Percentiles rank a stretch among this genome's conserved stretches.
These are phyloP conservation scores for Dasysyrphus tricinctus DNA, from an alignment of 2,888 invertebrate genomes.

Conservation along the genomic window DNA sequence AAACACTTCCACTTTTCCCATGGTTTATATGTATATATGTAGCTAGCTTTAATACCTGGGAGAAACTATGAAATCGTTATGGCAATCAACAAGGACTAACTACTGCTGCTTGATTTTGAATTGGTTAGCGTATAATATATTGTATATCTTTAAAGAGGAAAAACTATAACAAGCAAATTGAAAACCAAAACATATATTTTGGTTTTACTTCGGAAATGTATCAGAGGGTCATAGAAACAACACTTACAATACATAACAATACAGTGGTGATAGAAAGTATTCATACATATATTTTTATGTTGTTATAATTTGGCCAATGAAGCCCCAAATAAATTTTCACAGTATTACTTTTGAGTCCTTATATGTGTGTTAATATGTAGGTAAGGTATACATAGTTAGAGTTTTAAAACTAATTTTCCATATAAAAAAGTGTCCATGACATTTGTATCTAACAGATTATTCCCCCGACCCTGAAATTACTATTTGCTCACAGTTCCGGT, in stretches of 20 bases:
- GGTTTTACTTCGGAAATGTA: constrained; percentile 30
- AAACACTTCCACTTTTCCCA: constrained; percentile 28
- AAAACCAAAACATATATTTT: constrained; percentile 23
- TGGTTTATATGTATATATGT: not conserved
- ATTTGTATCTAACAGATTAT: no score
- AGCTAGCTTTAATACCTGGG: constrained; percentile 14
- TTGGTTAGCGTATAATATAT: no score
- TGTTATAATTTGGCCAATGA: no score
- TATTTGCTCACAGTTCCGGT: no score
- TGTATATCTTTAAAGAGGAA: not conserved
- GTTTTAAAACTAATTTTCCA: no score
- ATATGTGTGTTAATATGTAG: no score
- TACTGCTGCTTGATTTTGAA: not conserved
- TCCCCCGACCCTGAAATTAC: no score
- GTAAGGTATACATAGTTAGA: no score
- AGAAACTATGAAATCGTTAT: constrained; percentile 65
- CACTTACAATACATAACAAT: not conserved
- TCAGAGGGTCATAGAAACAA: constrained; percentile 30
- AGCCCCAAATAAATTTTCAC: no score
- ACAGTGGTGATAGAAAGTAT: constrained; percentile 4
- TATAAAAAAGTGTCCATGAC: no score
- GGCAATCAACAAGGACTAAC: constrained; percentile 38
- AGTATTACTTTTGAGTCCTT: no score
- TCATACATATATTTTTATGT: not conserved
- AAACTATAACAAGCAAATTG: constrained; percentile 28